Evolutionary conservation across 2,888 invertebrate genomes (phyloP).

Genomic region (Amorpha juglandis): DNA sequence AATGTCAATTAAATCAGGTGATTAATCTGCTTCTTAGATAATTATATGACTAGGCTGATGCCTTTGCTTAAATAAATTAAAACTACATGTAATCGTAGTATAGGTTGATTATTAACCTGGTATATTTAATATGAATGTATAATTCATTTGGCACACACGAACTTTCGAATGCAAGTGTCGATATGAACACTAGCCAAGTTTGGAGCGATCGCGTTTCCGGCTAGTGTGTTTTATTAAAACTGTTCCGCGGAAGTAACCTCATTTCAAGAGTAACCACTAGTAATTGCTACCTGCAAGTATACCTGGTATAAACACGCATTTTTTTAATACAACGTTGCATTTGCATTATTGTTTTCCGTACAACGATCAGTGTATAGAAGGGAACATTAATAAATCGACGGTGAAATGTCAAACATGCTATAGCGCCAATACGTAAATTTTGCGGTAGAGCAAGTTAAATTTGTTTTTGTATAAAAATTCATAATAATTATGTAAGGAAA

Average conservation of each 20-base stretch:
- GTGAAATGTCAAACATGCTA: too few species aligned
- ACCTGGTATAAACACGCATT: not conserved
- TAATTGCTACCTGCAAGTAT: constrained; percentile 15
- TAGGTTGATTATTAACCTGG: constrained; percentile 26
- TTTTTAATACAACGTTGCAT: constrained; percentile 16
- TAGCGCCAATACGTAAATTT: too few species aligned
- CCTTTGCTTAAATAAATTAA: constrained; percentile 27
- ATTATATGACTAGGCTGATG: constrained; percentile 41
- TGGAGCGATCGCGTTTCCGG: constrained; percentile 48
- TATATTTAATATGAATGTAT: constrained; percentile 34
- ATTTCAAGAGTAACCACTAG: constrained; percentile 36
- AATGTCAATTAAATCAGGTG: not conserved
- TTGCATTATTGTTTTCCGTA: not conserved
- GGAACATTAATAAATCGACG: not conserved
- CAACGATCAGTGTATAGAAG: not conserved
- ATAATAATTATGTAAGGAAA: too few species aligned
- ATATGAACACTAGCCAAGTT: constrained; percentile 50
- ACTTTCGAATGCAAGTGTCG: constrained; percentile 49
- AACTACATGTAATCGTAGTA: constrained; percentile 5
- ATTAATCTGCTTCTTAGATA: constrained; percentile 28
- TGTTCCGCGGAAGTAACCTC: constrained; percentile 33
- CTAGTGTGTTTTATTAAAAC: constrained; percentile 31
- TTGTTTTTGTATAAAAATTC: too few species aligned
- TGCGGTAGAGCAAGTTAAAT: too few species aligned
- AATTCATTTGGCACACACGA: constrained; percentile 53